phyloP scores from a whole-genome alignment of 1,140 invertebrate species.

The Nephotettix cincticeps region DNA sequence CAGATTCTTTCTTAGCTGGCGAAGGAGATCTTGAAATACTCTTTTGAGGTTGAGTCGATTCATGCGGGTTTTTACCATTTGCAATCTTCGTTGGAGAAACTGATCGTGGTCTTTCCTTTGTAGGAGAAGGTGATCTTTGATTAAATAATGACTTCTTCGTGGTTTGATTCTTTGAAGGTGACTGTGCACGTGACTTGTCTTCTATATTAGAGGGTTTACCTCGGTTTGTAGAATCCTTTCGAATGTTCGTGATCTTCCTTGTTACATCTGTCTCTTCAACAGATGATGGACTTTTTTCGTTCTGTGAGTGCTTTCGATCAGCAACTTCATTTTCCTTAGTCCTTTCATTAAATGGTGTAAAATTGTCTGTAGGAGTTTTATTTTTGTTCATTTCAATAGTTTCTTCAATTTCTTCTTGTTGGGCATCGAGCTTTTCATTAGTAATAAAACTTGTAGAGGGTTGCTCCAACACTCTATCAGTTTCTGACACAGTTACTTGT shows the following conservation, averaged over 20 bases:
- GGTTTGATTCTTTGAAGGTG: background rate
- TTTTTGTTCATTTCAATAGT: no score
- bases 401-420: no score
- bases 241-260: background rate
- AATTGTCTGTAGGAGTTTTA: no score
- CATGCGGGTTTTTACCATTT: background rate
- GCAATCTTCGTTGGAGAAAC: constrained; percentile 8
- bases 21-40: constrained; percentile 10
- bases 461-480: constrained; percentile 28
- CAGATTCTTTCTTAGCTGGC: constrained; percentile 24
- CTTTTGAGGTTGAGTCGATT: background rate
- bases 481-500: constrained; percentile 35
- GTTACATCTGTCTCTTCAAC: background rate
- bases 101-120: background rate
- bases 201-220: background rate
- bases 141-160: constrained; percentile 17
- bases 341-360: no score
- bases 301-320: no score
- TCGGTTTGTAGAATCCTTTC: background rate
- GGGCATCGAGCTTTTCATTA: no score
- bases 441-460: background rate
- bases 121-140: constrained; percentile 20
- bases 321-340: no score
- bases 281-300: background rate
- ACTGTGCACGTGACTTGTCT: background rate